These are phyloP conservation scores for Spheniscus mendiculus DNA, from an alignment of 2,113 vertebrate genomes.

Conservation along the genomic window DNA sequence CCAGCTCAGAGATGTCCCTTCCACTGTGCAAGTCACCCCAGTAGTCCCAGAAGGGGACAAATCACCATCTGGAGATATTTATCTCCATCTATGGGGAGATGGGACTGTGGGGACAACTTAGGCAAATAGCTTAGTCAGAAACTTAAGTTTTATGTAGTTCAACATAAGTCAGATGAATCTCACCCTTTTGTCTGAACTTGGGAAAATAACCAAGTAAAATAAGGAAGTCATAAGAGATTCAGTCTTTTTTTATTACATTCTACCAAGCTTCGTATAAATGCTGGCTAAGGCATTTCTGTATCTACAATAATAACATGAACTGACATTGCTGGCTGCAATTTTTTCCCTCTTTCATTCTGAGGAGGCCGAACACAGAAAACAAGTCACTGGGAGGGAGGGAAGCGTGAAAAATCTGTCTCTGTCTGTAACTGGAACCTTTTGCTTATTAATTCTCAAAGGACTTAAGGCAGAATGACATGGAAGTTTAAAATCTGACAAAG, in stretches of 20 bases:
- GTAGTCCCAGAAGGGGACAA: background rate
- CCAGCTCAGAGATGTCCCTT: background rate
- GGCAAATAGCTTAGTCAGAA: background rate
- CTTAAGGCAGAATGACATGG: background rate
- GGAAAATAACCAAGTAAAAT: slow-evolving; percentile 29
- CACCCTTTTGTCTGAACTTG: background rate
- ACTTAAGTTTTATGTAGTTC: background rate
- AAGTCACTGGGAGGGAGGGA: slow-evolving; percentile 27
- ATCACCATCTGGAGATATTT: background rate
- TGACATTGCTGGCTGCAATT: slow-evolving; percentile 1
- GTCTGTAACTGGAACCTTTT: slow-evolving; percentile 24
- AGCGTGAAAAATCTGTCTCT: slow-evolving; percentile 43
- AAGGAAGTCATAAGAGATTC: slow-evolving; percentile 31
- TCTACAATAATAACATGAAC: slow-evolving; percentile 18
- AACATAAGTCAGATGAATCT: background rate
- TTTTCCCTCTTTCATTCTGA: slow-evolving; percentile 17
- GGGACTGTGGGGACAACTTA: background rate
- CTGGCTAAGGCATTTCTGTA: slow-evolving; percentile 46
- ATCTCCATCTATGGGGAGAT: background rate
- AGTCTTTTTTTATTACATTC: background rate
- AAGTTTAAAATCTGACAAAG: slow-evolving; percentile 35
- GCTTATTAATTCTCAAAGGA: slow-evolving; percentile 48
- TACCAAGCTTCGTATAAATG: slow-evolving; percentile 9
- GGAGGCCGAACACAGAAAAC: background rate
- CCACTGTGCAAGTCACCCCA: background rate